Base-by-base conservation (phyloP, 2,888 invertebrate species). In the Copidosoma aretas region DNA sequence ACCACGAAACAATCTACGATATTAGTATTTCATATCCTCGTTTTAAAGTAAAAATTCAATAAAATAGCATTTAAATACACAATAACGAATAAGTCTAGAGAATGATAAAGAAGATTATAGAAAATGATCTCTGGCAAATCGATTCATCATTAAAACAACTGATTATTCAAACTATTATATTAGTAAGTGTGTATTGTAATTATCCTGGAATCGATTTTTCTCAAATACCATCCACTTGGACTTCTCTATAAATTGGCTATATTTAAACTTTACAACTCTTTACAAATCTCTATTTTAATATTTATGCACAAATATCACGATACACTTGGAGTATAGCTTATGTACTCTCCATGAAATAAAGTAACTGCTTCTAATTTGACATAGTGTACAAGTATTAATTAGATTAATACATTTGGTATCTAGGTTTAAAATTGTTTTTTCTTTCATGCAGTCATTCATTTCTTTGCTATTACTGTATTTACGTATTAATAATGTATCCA, bases 231-330 rank as follows among this genome's bases (percentile, higher is more conserved):
- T 51, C 19, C 62, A 62, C 21, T 41, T 65, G 59, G 56, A 32
- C 32, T 24, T 65, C 54, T 53, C 58, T 12, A 59, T 51, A n/a
- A 49, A 61, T 53, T 65, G 41, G 39, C 56, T 63, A 57, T 53
- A 10, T 60, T 65, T 62, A 32, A 62, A 59, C 52, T 60, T 57
- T 17, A 59, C 54, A 63, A 15, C 17, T 49, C 66, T 63, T 53
- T 61, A 61, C 32, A 62, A 69, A 59, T 15, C 39, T 49, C 32
- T 69, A 69, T 46, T 62, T 32, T 32, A 60, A 59, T 53, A 68
- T 60, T 19, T 64, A 63, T 68, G 60, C 25, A 60, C 60, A 64
- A 68, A 19, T 68, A 68, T 70, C 67, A 66, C 67, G 57, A 8
- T 63, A 60, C 57, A 70, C 52, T 60, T 70, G 60, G 21, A 70